Evolutionary conservation across 2,113 vertebrate species (phyloP).

Genomic region (Bubo blakistoni): DNA sequence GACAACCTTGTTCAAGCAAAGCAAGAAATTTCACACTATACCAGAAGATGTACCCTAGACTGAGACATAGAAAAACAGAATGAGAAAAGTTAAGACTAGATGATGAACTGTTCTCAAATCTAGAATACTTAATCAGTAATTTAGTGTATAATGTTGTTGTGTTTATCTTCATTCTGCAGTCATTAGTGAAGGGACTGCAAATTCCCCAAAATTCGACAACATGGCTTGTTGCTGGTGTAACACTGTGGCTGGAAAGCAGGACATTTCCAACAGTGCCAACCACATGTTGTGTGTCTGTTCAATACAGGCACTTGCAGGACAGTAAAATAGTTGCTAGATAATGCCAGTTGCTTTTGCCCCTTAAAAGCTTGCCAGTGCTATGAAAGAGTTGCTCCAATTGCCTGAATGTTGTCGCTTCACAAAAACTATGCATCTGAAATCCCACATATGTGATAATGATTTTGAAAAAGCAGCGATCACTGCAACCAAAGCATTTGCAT

Average conservation of each 20-base stretch:
- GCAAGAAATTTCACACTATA: background rate
- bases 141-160: background rate
- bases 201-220: background rate
- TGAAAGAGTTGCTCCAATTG: background rate
- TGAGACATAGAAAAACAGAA: background rate
- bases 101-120: background rate
- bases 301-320: background rate
- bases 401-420: background rate
- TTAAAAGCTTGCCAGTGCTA: background rate
- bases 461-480: background rate
- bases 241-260: background rate
- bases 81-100: background rate
- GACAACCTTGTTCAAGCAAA: background rate
- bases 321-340: background rate
- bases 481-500: conserved; percentile 15
- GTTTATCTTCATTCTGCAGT: background rate
- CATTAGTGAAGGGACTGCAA: background rate
- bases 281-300: background rate
- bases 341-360: background rate
- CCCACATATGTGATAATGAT: background rate
- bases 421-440: background rate
- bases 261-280: background rate
- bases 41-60: background rate
- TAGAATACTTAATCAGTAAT: background rate
- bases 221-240: background rate